Evolutionary conservation across 2,888 invertebrate species (phyloP), one percentile per base, ranked within the genome.

Genomic region (Athripsodes cinereus): DNA sequence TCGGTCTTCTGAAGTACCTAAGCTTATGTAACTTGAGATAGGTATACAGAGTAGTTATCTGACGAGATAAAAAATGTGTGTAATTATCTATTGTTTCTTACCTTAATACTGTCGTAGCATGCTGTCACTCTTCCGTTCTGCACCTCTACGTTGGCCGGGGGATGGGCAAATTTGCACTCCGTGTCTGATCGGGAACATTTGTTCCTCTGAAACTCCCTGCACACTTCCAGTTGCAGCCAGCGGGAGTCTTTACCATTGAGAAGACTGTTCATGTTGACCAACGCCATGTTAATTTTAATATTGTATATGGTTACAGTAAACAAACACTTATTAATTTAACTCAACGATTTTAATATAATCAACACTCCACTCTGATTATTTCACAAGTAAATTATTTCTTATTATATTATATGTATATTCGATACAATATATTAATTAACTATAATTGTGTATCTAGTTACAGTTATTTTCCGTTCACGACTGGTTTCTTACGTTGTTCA

Each of bases 21-120:
- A n/a, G n/a, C n/a, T n/a, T n/a, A n/a, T n/a, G n/a, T n/a, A n/a
- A n/a, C n/a, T n/a, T n/a, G n/a, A n/a, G n/a, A n/a, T n/a, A n/a
- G n/a, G n/a, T n/a, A n/a, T n/a, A n/a, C n/a, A n/a, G n/a, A n/a
- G n/a, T n/a, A n/a, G n/a, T n/a, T n/a, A n/a, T n/a, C n/a, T n/a
- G n/a, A n/a, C n/a, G n/a, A n/a, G n/a, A n/a, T n/a, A n/a, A n/a
- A n/a, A n/a, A n/a, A n/a, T n/a, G n/a, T n/a, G n/a, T n/a, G n/a
- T n/a, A n/a, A n/a, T n/a, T n/a, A n/a, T n/a, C n/a, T n/a, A n/a
- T n/a, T n/a, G 31, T n/a, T 40, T 47, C 87, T 84, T 81, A 99
- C 99, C 96, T 99, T 99, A 81, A 99, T 98, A 82, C 96, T 97
- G 84, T 99, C 99, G 87, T 98, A 99, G 85, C 99, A 99, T 71